A percentile compares a stretch with the other conserved stretches of the same genome.
phyloP scores from a whole-genome alignment of 53 echinoderm and acorn worm genomes.

The Holothuria leucospilota region DNA sequence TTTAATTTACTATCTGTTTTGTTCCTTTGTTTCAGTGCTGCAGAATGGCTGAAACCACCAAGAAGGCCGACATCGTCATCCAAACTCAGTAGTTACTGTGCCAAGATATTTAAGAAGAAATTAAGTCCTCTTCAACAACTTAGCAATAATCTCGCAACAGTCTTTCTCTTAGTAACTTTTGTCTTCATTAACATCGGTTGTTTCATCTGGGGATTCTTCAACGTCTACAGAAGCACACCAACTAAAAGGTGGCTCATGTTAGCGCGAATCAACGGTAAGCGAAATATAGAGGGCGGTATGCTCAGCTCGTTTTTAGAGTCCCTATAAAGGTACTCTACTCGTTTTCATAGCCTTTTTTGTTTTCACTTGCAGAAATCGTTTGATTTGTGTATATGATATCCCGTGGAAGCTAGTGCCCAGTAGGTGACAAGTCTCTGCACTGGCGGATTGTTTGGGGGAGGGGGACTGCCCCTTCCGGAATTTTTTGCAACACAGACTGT shows the following conservation, averaged over 20 bases:
- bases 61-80: neutral
- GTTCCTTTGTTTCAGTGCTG: slow-evolving; percentile 65
- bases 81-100: neutral
- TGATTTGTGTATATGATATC: no score
- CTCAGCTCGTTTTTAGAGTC: no score
- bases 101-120: slow-evolving; percentile 22
- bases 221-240: slow-evolving; percentile 43
- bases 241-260: slow-evolving; percentile 67
- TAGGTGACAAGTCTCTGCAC: no score
- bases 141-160: slow-evolving; percentile 72
- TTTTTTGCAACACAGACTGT: no score
- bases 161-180: slow-evolving; percentile 67
- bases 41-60: slow-evolving; percentile 79
- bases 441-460: no score
- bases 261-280: slow-evolving; percentile 68
- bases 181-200: slow-evolving; percentile 64
- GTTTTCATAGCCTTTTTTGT: no score
- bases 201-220: slow-evolving; percentile 59
- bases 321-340: no score
- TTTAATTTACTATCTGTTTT: neutral
- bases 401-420: no score
- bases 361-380: no score
- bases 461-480: no score
- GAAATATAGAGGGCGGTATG: no score
- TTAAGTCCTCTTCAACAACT: slow-evolving; percentile 39